Percentiles rank a stretch among this genome's conserved stretches.
These are phyloP conservation scores for Amblyjoppa proteus DNA, from an alignment of 2,888 invertebrate species.

Conservation along the genomic window DNA sequence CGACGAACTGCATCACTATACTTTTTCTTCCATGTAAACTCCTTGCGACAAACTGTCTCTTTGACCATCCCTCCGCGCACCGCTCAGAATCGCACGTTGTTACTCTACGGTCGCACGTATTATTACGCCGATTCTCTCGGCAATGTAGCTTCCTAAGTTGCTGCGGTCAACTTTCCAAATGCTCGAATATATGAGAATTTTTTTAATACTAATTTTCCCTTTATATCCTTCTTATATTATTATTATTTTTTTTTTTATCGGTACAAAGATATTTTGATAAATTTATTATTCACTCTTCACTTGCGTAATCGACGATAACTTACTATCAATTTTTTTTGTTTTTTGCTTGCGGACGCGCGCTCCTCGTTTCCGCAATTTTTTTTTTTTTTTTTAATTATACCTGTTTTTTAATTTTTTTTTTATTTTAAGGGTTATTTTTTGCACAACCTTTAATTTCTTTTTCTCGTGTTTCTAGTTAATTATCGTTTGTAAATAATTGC, in stretches of 20 bases:
- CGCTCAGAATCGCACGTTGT: constrained; percentile 2
- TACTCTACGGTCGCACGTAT: constrained; percentile 1
- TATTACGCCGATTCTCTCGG: constrained; percentile 10
- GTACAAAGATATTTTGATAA: neutral
- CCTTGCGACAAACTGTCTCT: neutral
- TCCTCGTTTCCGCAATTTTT: neutral
- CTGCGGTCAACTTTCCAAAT: neutral
- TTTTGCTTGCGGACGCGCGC: neutral
- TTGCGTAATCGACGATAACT: neutral
- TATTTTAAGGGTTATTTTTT: constrained; percentile 5
- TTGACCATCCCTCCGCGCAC: neutral
- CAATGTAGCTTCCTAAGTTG: neutral
- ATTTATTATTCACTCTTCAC: constrained; percentile 15
- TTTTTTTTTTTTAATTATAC: neutral
- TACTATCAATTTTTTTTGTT: neutral
- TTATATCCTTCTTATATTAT: neutral
- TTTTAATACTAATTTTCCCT: neutral
- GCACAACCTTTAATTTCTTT: neutral
- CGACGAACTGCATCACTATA: constrained; percentile 23
- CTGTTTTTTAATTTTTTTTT: neutral
- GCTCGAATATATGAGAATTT: neutral
- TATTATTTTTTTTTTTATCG: no score
- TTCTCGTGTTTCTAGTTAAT: neutral
- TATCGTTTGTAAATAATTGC: constrained; percentile 27
- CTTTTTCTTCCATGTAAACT: constrained; percentile 36